These are phyloP conservation scores for Poecilia gillii DNA, from an alignment of 2,797 vertebrate species.

Conservation along the genomic window DNA sequence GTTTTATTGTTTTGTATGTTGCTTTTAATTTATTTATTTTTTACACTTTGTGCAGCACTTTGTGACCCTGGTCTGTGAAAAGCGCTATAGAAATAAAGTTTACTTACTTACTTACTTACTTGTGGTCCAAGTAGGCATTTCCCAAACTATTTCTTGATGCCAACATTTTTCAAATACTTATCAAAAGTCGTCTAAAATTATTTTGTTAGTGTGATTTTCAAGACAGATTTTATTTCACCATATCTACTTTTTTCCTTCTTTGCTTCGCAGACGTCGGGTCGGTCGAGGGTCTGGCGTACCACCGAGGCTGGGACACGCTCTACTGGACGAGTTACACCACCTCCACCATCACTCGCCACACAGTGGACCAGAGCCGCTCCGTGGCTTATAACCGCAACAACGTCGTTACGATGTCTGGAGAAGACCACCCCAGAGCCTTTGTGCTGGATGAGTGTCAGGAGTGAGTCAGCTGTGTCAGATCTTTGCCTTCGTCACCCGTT, in stretches of 20 bases:
- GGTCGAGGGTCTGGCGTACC: slow-evolving; percentile 95
- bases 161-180: not conserved
- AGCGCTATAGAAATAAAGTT: too few species aligned
- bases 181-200: slow-evolving; percentile 4
- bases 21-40: too few species aligned
- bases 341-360: slow-evolving; percentile 97
- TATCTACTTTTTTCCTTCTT: slow-evolving; percentile 20
- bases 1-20: too few species aligned
- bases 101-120: too few species aligned
- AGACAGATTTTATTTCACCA: slow-evolving; percentile 13
- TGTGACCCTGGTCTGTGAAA: too few species aligned
- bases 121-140: not conserved
- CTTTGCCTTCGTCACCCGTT: slow-evolving; percentile 20
- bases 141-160: not conserved
- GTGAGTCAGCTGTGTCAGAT: slow-evolving; percentile 79
- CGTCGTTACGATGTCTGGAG: slow-evolving; percentile 97
- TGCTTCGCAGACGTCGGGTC: slow-evolving; percentile 90
- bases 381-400: slow-evolving; percentile 93
- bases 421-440: slow-evolving; percentile 96
- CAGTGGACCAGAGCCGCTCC: slow-evolving; percentile 90
- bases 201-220: slow-evolving; percentile 11
- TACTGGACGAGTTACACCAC: slow-evolving; percentile 99
- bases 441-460: slow-evolving; percentile 97
- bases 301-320: slow-evolving; percentile 94
- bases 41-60: too few species aligned